phyloP scores from a whole-genome alignment of 2,797 vertebrate species.

The Natrix natrix region DNA sequence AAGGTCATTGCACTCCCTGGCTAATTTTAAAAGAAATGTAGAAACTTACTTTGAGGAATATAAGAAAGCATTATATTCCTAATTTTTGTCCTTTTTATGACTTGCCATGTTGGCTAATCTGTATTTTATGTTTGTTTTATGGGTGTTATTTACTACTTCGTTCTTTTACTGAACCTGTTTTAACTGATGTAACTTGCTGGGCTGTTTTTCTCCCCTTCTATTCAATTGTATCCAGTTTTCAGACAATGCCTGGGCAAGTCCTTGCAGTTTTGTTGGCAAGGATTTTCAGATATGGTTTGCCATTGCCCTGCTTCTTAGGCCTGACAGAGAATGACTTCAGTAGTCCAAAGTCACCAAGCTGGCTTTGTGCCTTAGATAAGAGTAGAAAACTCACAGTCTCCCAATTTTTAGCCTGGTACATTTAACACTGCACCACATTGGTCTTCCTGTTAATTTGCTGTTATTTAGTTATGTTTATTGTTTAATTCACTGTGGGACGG shows the following conservation, averaged over 20 bases:
- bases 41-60: neutral
- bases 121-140: neutral
- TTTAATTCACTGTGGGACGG: neutral
- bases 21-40: neutral
- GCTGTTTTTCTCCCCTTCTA: neutral
- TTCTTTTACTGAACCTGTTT: neutral
- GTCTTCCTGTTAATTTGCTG: neutral
- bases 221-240: neutral
- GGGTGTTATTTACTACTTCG: neutral
- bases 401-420: neutral
- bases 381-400: neutral
- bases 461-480: neutral
- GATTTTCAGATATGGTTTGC: neutral
- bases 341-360: neutral
- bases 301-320: neutral
- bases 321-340: neutral
- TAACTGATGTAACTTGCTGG: neutral
- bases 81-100: neutral
- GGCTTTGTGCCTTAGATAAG: neutral
- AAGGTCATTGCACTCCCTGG: neutral
- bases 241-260: neutral
- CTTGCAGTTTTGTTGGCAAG: neutral
- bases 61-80: neutral
- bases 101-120: neutral
- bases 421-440: neutral